Evolutionary conservation across 2,113 vertebrate genomes (phyloP).

Genomic region (Gallinago media): DNA sequence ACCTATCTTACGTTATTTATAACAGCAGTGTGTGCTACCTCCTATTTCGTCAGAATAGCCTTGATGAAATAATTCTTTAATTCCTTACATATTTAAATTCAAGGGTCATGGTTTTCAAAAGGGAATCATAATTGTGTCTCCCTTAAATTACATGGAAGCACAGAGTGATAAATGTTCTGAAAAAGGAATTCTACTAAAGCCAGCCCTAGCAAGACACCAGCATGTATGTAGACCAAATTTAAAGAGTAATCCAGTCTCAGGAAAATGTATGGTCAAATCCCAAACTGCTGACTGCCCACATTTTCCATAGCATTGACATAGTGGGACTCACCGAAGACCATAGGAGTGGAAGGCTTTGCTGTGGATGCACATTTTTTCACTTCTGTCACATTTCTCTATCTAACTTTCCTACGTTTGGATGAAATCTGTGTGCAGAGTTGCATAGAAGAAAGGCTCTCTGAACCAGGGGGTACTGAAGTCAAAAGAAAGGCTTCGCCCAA

Average conservation of each 20-base stretch:
- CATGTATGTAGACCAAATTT: background rate
- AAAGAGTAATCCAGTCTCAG: background rate
- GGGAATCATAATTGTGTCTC: background rate
- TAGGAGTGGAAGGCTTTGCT: background rate
- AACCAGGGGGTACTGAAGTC: background rate
- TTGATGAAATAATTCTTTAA: background rate
- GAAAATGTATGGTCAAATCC: background rate
- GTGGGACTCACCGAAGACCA: background rate
- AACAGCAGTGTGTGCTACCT: background rate
- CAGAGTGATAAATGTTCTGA: background rate
- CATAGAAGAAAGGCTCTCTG: background rate
- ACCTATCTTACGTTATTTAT: background rate
- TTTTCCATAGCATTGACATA: background rate
- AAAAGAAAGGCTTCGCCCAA: background rate
- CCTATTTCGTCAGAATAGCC: background rate
- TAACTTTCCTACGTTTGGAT: background rate
- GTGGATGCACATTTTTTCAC: background rate
- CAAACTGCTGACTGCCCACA: background rate
- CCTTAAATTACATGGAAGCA: background rate
- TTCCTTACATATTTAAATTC: background rate
- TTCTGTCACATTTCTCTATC: background rate
- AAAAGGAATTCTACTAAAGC: background rate
- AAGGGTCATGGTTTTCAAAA: background rate
- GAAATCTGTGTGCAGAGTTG: background rate
- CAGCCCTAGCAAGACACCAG: background rate